Evolutionary conservation across 2,888 invertebrate species (phyloP).

Genomic region (Heliconius cydno): DNA sequence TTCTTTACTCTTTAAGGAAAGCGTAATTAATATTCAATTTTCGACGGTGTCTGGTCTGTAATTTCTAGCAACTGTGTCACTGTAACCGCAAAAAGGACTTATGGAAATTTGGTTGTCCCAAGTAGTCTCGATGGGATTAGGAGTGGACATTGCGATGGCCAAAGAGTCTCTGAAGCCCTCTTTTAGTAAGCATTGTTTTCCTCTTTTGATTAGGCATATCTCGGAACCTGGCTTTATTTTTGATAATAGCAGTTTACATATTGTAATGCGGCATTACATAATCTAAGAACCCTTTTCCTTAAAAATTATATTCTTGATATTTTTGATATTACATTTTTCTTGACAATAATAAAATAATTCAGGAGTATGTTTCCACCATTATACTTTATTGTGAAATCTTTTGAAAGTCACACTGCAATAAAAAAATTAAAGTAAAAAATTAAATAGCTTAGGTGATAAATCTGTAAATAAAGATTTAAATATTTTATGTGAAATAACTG

Average conservation of each 20-base stretch:
- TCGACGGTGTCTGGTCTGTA: not conserved
- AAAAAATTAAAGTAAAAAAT: no score
- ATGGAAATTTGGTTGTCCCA: constrained; percentile 11
- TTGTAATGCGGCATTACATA: not conserved
- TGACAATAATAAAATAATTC: no score
- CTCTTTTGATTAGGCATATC: not conserved
- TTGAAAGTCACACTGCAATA: no score
- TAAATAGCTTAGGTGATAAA: no score
- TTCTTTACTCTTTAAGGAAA: not conserved
- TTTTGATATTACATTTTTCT: not conserved
- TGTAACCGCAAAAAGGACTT: constrained; percentile 17
- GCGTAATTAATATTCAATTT: not conserved
- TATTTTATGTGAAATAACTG: no score
- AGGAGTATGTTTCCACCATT: no score
- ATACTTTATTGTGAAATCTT: no score
- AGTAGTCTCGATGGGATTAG: constrained; percentile 11
- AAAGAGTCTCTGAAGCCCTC: constrained; percentile 2
- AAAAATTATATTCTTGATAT: not conserved
- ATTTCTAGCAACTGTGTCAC: constrained; percentile 4
- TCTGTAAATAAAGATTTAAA: no score
- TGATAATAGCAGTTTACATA: not conserved
- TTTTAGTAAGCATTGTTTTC: not conserved
- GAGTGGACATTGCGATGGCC: not conserved
- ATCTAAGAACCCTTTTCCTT: not conserved
- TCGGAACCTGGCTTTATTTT: not conserved